These are phyloP conservation scores for Esperia sulphurella DNA, from an alignment of 2,888 invertebrate species.

Conservation along the genomic window DNA sequence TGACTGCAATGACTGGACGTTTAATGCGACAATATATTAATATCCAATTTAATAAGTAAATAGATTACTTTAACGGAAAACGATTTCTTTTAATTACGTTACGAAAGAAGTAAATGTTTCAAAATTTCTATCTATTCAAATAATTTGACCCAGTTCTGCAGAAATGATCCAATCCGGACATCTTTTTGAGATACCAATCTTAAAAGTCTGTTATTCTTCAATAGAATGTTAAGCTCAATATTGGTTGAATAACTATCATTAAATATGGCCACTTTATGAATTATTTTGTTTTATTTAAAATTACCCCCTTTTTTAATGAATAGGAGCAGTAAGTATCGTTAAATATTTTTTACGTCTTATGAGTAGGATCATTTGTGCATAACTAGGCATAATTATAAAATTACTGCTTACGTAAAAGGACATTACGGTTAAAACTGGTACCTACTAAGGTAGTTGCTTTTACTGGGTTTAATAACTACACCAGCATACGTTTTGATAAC, in stretches of 20 bases:
- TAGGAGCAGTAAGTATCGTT: too few species aligned
- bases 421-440: neutral
- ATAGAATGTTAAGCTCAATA: too few species aligned
- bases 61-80: conserved; percentile 44
- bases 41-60: conserved; percentile 62
- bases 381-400: too few species aligned
- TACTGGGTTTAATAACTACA: neutral
- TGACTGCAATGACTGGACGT: conserved; percentile 63
- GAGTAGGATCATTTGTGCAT: too few species aligned
- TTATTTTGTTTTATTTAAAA: too few species aligned
- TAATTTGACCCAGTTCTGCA: neutral
- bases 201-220: too few species aligned
- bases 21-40: conserved; percentile 71
- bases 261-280: too few species aligned
- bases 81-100: conserved; percentile 29
- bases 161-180: too few species aligned
- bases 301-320: too few species aligned
- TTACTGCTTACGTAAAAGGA: neutral
- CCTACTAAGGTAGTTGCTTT: neutral
- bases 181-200: too few species aligned
- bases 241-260: too few species aligned
- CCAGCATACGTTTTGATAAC: neutral
- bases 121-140: neutral
- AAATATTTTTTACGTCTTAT: too few species aligned
- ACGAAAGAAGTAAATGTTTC: conserved; percentile 24